Percentiles rank a stretch among this genome's conserved stretches.
These are phyloP conservation scores for Eurosta solidaginis DNA, from an alignment of 1,140 invertebrate genomes.

Conservation along the genomic window DNA sequence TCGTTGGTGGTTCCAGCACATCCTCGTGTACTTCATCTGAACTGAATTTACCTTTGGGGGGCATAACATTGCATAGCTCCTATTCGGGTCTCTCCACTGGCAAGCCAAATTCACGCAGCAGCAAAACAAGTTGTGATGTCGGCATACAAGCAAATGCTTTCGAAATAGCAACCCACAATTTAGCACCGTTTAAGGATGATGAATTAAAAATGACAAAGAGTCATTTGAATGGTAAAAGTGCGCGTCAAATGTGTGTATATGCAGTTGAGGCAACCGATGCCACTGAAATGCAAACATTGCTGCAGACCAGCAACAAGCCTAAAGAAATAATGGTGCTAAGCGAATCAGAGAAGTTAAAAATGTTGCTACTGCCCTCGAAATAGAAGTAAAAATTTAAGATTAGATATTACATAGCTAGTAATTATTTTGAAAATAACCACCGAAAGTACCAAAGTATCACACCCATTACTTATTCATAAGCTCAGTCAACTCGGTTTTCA, in stretches of 20 bases:
- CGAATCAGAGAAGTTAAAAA: conserved; percentile 60
- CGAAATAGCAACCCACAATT: conserved; percentile 67
- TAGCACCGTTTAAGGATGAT: conserved; percentile 50
- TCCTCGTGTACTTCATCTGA: conserved; percentile 47
- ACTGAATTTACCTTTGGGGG: conserved; percentile 41
- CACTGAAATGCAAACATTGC: conserved; percentile 48
- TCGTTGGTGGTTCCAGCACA: conserved; percentile 35
- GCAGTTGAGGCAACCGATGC: conserved; percentile 38
- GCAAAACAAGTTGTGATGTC: conserved; percentile 62
- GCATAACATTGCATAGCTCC: conserved; percentile 59
- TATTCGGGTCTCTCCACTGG: conserved; percentile 61
- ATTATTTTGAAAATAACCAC: neutral
- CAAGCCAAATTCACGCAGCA: conserved; percentile 62
- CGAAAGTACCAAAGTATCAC: neutral
- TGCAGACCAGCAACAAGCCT: conserved; percentile 38
- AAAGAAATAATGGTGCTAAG: conserved; percentile 51
- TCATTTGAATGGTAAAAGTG: conserved; percentile 50
- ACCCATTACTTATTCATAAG: too few species aligned
- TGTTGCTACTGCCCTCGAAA: conserved; percentile 59
- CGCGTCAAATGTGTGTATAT: conserved; percentile 41
- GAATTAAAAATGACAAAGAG: conserved; percentile 52
- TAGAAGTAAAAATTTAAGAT: conserved; percentile 32
- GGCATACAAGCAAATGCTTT: conserved; percentile 66
- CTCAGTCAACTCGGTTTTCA: too few species aligned
- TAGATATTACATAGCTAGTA: neutral